A percentile compares a stretch with the other conserved stretches of the same genome.
These are phyloP conservation scores for Psophia crepitans DNA, from an alignment of 2,113 vertebrate species.

Conservation along the genomic window DNA sequence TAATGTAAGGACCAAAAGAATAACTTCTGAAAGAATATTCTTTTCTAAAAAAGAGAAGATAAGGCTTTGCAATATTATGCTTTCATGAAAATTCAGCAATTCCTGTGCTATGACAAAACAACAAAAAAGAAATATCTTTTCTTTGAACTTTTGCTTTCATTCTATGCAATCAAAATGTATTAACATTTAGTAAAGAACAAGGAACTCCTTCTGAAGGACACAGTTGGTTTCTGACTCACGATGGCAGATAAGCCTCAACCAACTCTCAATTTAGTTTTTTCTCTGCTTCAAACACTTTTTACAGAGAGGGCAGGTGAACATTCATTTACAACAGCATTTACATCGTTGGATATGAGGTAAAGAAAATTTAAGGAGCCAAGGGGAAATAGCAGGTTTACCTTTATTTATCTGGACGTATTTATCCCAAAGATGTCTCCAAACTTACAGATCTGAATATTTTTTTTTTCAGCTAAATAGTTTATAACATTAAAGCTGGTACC, in stretches of 20 bases:
- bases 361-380: not conserved
- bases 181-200: not conserved
- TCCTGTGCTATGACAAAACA: not conserved
- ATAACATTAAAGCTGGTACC: not conserved
- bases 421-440: not conserved
- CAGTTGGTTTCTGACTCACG: not conserved
- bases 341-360: not conserved
- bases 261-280: not conserved
- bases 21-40: constrained; percentile 19
- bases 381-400: not conserved
- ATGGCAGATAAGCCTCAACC: not conserved
- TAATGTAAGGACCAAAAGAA: not conserved
- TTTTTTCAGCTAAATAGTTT: not conserved
- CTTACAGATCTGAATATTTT: not conserved
- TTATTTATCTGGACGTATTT: not conserved
- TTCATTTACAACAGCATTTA: not conserved
- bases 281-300: not conserved
- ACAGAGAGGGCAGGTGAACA: not conserved
- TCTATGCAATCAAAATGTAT: not conserved
- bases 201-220: not conserved
- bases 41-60: not conserved
- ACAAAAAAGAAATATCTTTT: not conserved
- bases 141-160: not conserved
- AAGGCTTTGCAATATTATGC: not conserved
- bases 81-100: constrained; percentile 26